Evolutionary conservation across 2,888 invertebrate genomes (phyloP), one percentile per base, ranked within the genome.

Genomic region (Amphimallon solstitiale): DNA sequence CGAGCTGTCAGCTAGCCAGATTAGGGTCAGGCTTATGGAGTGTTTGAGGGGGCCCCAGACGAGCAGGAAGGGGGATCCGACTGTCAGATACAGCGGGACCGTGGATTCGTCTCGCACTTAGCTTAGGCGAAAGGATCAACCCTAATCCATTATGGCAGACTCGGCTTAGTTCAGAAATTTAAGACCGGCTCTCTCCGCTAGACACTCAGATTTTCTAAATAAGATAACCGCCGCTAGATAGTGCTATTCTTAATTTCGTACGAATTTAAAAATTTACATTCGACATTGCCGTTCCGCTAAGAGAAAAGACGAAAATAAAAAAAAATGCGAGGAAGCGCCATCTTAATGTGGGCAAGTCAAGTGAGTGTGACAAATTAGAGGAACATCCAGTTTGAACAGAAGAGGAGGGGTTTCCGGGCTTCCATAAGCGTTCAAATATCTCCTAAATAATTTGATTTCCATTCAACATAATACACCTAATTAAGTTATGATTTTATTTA

Each of bases 61-160:
- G 63, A 73, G 69, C 71, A 70, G 68, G 69, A 71, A 72, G 73
- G 73, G 75, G 74, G 71, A 70, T 63, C 72, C 68, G 72, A 75
- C 78, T 77, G 78, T 80, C 78, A 78, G 76, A 77, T 76, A 71
- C 78, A 79, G 77, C 75, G 76, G 76, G 65, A 73, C 74, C 71
- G 75, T 69, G 77, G 78, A 79, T 78, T 78, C 79, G 78, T 79
- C 77, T 78, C 76, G 76, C 78, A 78, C 77, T 78, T 75, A 74
- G 76, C 72, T 72, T 74, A 76, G 75, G 75, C 75, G 71, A 72
- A 71, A 76, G 76, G 79, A 78, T 78, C 79, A 78, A 79, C 80
- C 80, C 80, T 79, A 80, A 81, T 80, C 80, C 80, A 80, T 81
- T 80, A 80, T 80, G 80, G 80, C 79, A 78, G 79, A 75, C 74